Base-by-base conservation (phyloP, 2,113 vertebrate genomes). In the Prolemur simus region DNA sequence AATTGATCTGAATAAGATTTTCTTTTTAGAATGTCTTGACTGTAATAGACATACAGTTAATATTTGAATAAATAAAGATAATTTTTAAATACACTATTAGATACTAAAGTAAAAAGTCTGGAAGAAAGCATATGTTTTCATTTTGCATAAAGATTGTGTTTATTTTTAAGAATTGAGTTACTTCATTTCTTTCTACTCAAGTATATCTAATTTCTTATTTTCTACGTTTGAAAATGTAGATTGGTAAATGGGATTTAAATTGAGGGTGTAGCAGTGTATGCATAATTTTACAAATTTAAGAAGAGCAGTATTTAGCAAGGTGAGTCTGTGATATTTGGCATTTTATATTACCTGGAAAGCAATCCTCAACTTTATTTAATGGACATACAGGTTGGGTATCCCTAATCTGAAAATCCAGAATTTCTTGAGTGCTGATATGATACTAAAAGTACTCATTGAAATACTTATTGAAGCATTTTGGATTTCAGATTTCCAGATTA, bases 161-260 rank as follows among this genome's bases (percentile, higher is more conserved):
- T 85, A 93, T 80, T 69, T 74, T 90, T 89, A 87, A 96, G 34
- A 89, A 77, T 47, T n/a, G 17, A 32, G 14, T 85, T 91, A 91
- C 18, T 80, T 95, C 39, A 42, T 86, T 89, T 93, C 23, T 86
- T 71, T 92, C 23, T 86, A 91, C 2, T 86, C 1, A 49, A n/a
- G 1, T 69, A 32, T 89, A 74, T 92, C 42, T 52, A 68, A 27
- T 87, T 95, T 64, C 37, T 69, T 69, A 34, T 56, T 93, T 80
- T 94, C 27, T 87, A 0, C 66, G 11, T 85, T 94, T 91, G 94
- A 89, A 95, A 86, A 82, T 76, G 68, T 84, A 42, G 20, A 45
- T 94, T 94, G 84, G 20, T 83, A 87, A 96, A 42, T 90, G 8
- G 5, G 9, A 85, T 87, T 91, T 96, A 92, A 94, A 47, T 85